A percentile compares a stretch with the other conserved stretches of the same genome.
phyloP scores from a whole-genome alignment of 1,140 invertebrate genomes.

The Lepidurus apus region DNA sequence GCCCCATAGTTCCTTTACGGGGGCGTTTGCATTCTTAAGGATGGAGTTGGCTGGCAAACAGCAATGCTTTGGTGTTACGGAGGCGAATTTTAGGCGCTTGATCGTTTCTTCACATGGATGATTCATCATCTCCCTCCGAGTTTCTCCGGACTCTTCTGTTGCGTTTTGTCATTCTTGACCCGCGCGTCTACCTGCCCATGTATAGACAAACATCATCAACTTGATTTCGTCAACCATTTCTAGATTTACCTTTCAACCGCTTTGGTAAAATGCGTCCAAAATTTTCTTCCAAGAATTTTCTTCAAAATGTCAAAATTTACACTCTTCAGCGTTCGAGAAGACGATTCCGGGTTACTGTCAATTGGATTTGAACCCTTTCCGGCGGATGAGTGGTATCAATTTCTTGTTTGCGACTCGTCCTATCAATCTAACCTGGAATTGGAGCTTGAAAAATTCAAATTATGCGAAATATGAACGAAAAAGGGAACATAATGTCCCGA shows the following conservation, averaged over 20 bases:
- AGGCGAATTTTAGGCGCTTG: background rate
- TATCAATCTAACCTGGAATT: background rate
- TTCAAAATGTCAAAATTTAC: background rate
- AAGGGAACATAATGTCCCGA: background rate
- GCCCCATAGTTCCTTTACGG: background rate
- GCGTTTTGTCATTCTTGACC: background rate
- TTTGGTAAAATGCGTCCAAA: background rate
- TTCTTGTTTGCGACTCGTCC: background rate
- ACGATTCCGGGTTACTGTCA: background rate
- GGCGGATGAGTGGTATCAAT: background rate
- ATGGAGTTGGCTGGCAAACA: background rate
- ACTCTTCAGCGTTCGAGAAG: background rate
- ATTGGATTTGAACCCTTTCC: background rate
- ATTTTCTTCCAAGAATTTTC: too few species aligned
- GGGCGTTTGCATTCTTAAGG: conserved; percentile 3
- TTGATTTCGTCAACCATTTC: background rate
- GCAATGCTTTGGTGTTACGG: background rate
- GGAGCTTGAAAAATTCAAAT: background rate
- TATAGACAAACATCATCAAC: background rate
- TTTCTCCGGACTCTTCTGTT: background rate
- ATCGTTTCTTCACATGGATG: background rate
- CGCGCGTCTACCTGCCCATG: background rate
- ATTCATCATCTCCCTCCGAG: background rate
- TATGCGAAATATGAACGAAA: background rate
- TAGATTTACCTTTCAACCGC: background rate